Base-by-base conservation (phyloP, 2,888 invertebrate genomes). In the Heteropelma amictum region DNA sequence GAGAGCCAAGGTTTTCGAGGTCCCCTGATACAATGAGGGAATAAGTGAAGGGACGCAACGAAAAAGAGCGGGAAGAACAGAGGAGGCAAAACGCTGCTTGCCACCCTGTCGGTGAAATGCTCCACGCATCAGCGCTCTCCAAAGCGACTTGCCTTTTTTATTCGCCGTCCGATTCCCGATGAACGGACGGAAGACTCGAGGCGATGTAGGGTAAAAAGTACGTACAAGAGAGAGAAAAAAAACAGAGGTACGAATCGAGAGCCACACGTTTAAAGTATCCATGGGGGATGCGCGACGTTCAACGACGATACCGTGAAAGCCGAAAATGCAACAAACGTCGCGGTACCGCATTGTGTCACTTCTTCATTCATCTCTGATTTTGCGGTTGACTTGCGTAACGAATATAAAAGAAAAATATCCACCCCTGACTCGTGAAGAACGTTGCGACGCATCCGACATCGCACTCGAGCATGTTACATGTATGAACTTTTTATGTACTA, bases 381-480 rank as follows among this genome's bases (percentile, higher is more conserved):
- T 89, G 89, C 86, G 89, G 89, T 88, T 80, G 88, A 86, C 86
- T 88, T 88, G 89, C 89, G 88, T 88, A 84, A 84, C 88, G 83
- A 89, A 88, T 86, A 81, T 63, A 82, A 28, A 38, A 58, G 78
- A 82, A 81, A 78, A 58, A 68, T 33, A 53, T 38, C 45, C 47
- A 64, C 70, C 72, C 72, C 76, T 73, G 75, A 74, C 77, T 77
- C 51, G 76, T 77, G n/a, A n/a, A n/a, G n/a, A 42, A 58, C 45
- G 49, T 65, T 72, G 78, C 77, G 60, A 65, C 65, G 70, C 54
- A 68, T 68, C 67, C 63, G 60, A 65, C 54, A 58, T 63, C 54
- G 60, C 51, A 63, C 51, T 61, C 70, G 60, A 58, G 49, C 49
- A 21, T 33, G 40, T 63, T 35, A 53, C 51, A n/a, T 8, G 26